Percentiles rank a stretch among this genome's conserved stretches.
Evolutionary conservation across 1,140 invertebrate genomes (phyloP).

Genomic region (Hirudo medicinalis): DNA sequence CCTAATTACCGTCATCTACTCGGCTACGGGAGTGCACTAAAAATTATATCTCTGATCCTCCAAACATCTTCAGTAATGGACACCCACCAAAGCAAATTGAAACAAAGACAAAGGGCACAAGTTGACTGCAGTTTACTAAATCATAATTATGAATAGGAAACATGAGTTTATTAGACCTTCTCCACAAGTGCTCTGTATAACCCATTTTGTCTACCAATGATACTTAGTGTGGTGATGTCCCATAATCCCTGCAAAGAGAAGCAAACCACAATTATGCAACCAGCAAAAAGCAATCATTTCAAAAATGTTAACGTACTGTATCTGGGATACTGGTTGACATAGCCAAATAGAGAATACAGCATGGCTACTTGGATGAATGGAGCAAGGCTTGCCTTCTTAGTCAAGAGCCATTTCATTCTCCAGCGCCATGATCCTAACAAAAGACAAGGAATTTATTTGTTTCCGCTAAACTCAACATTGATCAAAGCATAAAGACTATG

Average conservation of each 20-base stretch:
- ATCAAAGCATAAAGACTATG: neutral
- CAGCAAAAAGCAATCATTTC: too few species aligned
- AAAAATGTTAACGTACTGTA: neutral
- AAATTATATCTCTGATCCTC: too few species aligned
- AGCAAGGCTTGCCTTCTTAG: slow-evolving; percentile 6
- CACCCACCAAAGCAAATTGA: too few species aligned
- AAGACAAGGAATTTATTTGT: neutral
- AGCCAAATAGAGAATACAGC: neutral
- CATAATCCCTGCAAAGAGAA: neutral
- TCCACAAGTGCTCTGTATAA: too few species aligned
- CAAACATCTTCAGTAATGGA: too few species aligned
- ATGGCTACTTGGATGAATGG: slow-evolving; percentile 10
- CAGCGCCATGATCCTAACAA: neutral
- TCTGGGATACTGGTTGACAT: neutral
- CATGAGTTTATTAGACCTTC: too few species aligned
- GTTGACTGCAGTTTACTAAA: too few species aligned
- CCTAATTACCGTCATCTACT: too few species aligned
- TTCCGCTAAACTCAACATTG: neutral
- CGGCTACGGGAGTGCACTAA: too few species aligned
- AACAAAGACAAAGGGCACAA: too few species aligned
- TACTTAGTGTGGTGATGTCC: slow-evolving; percentile 4
- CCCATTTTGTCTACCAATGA: neutral
- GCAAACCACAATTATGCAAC: neutral
- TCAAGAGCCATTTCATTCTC: slow-evolving; percentile 6
- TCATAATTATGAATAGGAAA: too few species aligned